Evolutionary conservation across 2,113 vertebrate genomes (phyloP).

Genomic region (Lipotes vexillifer): DNA sequence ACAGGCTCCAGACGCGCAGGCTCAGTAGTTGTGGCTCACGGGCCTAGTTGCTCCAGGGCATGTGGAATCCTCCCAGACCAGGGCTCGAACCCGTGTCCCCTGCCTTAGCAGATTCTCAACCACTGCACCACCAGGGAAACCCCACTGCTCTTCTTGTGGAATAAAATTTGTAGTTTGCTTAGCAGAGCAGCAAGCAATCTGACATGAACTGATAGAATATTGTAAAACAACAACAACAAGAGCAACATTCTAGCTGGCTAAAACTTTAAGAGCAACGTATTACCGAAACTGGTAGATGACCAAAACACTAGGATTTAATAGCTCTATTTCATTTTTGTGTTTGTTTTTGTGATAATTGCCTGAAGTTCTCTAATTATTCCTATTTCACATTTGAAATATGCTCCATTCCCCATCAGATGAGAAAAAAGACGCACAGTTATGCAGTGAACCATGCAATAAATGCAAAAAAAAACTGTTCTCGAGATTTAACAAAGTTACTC

Average conservation of each 20-base stretch:
- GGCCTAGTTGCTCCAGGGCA: too few species aligned
- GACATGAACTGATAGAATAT: not conserved
- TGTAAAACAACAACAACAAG: not conserved
- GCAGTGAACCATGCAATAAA: constrained; percentile 13
- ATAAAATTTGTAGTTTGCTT: constrained; percentile 41
- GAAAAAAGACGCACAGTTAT: constrained; percentile 3
- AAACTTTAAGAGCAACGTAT: constrained; percentile 29
- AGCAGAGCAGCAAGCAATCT: not conserved
- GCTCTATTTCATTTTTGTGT: constrained; percentile 14
- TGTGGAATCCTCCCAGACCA: too few species aligned
- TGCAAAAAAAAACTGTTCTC: not conserved
- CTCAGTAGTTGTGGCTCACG: too few species aligned
- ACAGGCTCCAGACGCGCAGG: too few species aligned
- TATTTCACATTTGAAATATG: constrained; percentile 48
- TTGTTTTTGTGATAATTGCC: constrained; percentile 41
- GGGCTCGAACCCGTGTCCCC: too few species aligned
- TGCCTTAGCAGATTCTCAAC: too few species aligned
- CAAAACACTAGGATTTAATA: constrained; percentile 11
- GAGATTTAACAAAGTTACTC: not conserved
- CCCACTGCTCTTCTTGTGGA: not conserved
- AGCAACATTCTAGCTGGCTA: not conserved
- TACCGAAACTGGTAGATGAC: not conserved
- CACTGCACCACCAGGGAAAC: too few species aligned
- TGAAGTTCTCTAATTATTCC: not conserved
- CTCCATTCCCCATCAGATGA: not conserved